Evolutionary conservation across 2,888 invertebrate genomes (phyloP), one percentile per base, ranked within the genome.

Genomic region (Philopedon plagiatum): DNA sequence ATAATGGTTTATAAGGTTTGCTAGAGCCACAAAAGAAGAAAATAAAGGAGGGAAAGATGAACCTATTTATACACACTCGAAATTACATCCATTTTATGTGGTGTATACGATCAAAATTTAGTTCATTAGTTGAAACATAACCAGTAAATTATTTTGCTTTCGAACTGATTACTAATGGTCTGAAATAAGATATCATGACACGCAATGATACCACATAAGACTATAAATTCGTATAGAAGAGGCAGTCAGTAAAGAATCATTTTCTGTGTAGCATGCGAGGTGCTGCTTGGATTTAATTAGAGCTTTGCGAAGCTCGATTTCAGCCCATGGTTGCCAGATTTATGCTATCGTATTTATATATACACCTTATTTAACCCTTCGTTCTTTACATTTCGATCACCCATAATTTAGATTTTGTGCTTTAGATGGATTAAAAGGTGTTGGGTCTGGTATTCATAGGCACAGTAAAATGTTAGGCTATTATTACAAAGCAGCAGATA

Each of bases 181-280:
- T 85, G 85, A 85, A 85, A 85, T 85, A 85, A 85, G 85, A 85
- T 85, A 85, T 85, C 85, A 84, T 81, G 82, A 80, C 85, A 85
- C 84, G 85, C 85, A 85, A 84, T 85, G 84, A 84, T 84, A 84
- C 81, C 80, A 76, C 71, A 78, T 73, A 81, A 76, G 78, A 76
- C 81, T 77, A 83, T 84, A 84, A 84, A 84, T 84, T 83, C 81
- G 81, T 82, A 57, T 82, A 56, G 23, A 57, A 49, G 49, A 49
- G 49, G 49, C 49, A 23, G 46, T 46, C 46, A n/a, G 46, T 15
- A 21, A 44, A 49, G 49, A 49, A 13, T 26, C 13, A 26, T 49
- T 49, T 49, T 49, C 49, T 26, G 26, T 49, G 7, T 49, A 49
- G 49, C 49, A 13, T 49, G 49, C 49, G 49, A 49, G 49, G 26